Base-by-base conservation (phyloP, 2,113 vertebrate species). In the Dipodomys stephensi region DNA sequence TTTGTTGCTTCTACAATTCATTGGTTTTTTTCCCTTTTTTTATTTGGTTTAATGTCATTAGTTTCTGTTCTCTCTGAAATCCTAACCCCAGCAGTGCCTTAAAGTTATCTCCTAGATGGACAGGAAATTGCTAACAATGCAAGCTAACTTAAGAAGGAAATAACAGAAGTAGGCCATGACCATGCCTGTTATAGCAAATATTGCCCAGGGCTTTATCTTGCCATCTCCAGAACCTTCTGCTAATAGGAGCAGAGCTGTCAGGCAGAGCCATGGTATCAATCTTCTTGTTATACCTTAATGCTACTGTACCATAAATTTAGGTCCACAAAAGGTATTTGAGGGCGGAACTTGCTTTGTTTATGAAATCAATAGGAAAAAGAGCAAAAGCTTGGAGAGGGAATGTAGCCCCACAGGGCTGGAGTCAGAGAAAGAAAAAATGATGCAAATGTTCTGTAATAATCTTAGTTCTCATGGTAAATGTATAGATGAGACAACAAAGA, bases 181-280 rank as follows among this genome's bases (percentile, higher is more conserved):
- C 82, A 35, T 18, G 35, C 39, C n/a, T 92, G 79, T 87, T 85
- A 81, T 15, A 86, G 71, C n/a, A 32, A 44, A 23, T 57, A 68
- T 49, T 94, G 83, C 86, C 71, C 78, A 77, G 18, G 85, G 86
- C 88, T 68, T 93, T 77, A 23, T 90, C 18, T n/a, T 90, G 85
- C 60, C 71, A 77, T 82, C 93, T 95, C 84, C 8, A 81, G n/a
- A 88, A 91, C 2, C 28, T 91, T 88, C 79, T 86, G 53, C 84
- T 90, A 88, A 93, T 83, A 77, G 87, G 60, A 94, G 71, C 53
- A 92, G 78, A 84, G 73, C 73, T 95, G 90, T 95, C 81, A 95
- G n/a, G 3, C 22, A 92, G 77, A 65, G 28, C 15, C 13, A 28
- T 20, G 15, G 3, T 44, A 88, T 83, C 85, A 32, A 8, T 94